These are phyloP conservation scores for Muscicapa comitata DNA, from an alignment of 2,797 vertebrate species.

Conservation along the genomic window DNA sequence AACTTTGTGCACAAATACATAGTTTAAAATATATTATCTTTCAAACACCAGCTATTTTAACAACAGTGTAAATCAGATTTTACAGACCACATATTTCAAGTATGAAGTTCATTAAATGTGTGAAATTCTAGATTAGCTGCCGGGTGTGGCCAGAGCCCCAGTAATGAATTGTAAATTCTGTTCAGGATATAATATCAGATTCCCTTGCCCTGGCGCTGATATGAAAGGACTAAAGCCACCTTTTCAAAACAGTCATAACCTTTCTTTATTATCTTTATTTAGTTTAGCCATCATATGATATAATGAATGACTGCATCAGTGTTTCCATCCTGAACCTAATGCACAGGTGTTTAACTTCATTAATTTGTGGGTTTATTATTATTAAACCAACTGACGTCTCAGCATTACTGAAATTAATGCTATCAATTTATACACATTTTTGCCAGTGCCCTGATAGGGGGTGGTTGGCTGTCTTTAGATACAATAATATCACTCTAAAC, in stretches of 20 bases:
- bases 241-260: constrained; percentile 15
- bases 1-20: constrained; percentile 66
- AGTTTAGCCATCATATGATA: background rate
- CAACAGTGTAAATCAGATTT: constrained; percentile 77
- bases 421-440: background rate
- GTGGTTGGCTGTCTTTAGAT: background rate
- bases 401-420: background rate
- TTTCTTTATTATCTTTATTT: constrained; percentile 20
- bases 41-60: constrained; percentile 71
- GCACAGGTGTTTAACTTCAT: background rate
- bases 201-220: background rate
- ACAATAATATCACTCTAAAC: background rate
- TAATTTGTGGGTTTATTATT: background rate
- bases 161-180: constrained; percentile 71
- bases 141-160: constrained; percentile 63
- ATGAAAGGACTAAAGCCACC: constrained; percentile 29
- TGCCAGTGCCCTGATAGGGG: background rate
- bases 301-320: background rate
- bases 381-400: background rate
- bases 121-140: constrained; percentile 75
- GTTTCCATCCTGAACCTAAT: background rate
- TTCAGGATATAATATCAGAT: constrained; percentile 56
- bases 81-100: constrained; percentile 74
- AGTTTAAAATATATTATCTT: constrained; percentile 65
- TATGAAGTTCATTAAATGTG: constrained; percentile 79